phyloP scores from a whole-genome alignment of 2,888 invertebrate species.

The Cylindroiulus punctatus region DNA sequence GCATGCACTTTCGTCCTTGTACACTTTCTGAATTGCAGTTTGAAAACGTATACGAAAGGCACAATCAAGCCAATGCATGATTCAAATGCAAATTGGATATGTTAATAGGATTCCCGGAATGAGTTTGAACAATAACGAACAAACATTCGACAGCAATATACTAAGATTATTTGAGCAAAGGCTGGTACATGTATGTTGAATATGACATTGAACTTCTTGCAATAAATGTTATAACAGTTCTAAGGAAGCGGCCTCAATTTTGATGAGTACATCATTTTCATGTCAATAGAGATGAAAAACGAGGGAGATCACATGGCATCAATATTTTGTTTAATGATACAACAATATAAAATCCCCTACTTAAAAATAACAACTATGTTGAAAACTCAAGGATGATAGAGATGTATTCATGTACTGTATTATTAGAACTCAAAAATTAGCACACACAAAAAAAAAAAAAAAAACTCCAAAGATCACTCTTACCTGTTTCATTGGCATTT shows the following conservation, averaged over 20 bases:
- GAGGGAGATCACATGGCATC: too few species aligned
- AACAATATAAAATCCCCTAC: not conserved
- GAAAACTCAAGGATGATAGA: too few species aligned
- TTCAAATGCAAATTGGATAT: not conserved
- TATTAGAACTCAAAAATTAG: not conserved
- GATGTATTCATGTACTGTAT: not conserved
- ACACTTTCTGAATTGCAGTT: slow-evolving; percentile 71
- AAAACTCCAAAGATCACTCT: slow-evolving; percentile 4
- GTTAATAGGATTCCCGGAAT: not conserved
- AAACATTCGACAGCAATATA: not conserved
- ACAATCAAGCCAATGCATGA: not conserved
- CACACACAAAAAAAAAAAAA: not conserved
- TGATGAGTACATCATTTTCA: too few species aligned
- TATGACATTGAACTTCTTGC: too few species aligned
- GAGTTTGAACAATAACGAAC: not conserved
- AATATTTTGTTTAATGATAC: not conserved
- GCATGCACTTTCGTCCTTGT: slow-evolving; percentile 60
- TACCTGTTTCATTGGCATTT: slow-evolving; percentile 93
- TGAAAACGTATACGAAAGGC: slow-evolving; percentile 62
- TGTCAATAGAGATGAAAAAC: too few species aligned
- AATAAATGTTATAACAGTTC: too few species aligned
- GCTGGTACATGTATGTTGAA: too few species aligned
- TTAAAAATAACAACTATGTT: too few species aligned
- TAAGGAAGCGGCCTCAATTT: too few species aligned
- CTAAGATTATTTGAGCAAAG: too few species aligned